Evolutionary conservation across 2,888 invertebrate species (phyloP).

Genomic region (Deilephila elpenor): DNA sequence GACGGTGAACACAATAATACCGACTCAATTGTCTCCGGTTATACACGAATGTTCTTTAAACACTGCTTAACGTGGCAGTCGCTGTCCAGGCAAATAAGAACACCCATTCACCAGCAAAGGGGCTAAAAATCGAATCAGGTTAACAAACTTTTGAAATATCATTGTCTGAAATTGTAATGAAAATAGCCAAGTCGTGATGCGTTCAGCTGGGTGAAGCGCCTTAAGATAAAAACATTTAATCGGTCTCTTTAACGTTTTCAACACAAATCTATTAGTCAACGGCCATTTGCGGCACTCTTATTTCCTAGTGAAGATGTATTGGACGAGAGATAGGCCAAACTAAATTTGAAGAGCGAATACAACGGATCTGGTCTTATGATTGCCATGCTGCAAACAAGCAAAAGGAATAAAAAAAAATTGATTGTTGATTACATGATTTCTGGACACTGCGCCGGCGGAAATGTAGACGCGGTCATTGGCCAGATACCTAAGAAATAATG

Average conservation of each 20-base stretch:
- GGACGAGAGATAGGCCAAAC: neutral
- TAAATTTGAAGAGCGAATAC: neutral
- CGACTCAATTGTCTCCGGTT: no score
- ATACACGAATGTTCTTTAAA: no score
- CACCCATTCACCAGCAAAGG: no score
- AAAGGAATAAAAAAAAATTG: neutral
- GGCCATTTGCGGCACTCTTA: neutral
- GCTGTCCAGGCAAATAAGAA: no score
- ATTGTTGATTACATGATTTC: neutral
- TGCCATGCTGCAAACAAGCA: neutral
- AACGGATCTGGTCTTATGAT: conserved; percentile 6
- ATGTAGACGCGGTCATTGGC: neutral
- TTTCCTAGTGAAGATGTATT: neutral
- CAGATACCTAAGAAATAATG: conserved; percentile 1
- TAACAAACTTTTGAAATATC: no score
- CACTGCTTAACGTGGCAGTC: no score
- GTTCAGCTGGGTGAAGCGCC: neutral
- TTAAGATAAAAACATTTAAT: no score
- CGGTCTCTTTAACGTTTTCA: neutral
- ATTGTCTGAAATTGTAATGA: no score
- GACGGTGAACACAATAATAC: no score
- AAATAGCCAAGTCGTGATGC: no score
- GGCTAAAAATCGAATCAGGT: no score
- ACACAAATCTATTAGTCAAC: neutral
- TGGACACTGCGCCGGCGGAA: neutral